Evolutionary conservation across 2,113 vertebrate species (phyloP), one percentile per base, ranked within the genome.

Genomic region (Colossoma macropomum): DNA sequence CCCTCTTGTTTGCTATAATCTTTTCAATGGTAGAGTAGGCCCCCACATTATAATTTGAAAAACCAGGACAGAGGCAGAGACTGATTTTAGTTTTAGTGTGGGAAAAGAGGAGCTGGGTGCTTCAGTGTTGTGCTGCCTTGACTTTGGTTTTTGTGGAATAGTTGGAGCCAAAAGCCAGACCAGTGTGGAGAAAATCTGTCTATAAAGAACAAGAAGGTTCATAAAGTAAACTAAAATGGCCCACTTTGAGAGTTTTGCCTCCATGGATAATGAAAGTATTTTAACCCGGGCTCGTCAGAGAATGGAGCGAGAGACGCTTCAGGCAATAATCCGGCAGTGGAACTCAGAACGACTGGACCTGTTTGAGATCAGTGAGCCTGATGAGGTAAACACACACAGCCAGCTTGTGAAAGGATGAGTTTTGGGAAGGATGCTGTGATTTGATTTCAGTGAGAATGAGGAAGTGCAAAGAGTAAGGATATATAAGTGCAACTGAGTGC

Each of bases 321-420:
- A 94, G 75, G 88, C 94, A 89, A 94, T 95, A 86, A 97, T 98
- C 90, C 92, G 91, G 89, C 95, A 95, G 89, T 97, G 97, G 97
- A 98, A 98, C 91, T 92, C 93, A 90, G 95, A 94, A 94, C 93
- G 95, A 91, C 94, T 96, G 91, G 96, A 97, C 93, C 91, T 98
- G 93, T 98, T 97, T 91, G 96, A 97, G 89, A 97, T 97, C 89
- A 97, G 95, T 89, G 94, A 93, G 87, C 96, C 96, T 65, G 96
- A 96, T 30, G 91, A 96, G 95, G 97, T 97, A 90, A 95, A 96
- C 23, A 59, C 54, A 59, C 28, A 28, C 45, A 13, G 28, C 32
- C 21, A 34, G n/a, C 41, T 69, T 30, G 16, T 23, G 27, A 56
- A 32, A 41, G 10, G 2, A 0, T 15, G 50, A 21, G 16, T 28